phyloP scores from a whole-genome alignment of 2,797 vertebrate genomes.

The Limosa lapponica region DNA sequence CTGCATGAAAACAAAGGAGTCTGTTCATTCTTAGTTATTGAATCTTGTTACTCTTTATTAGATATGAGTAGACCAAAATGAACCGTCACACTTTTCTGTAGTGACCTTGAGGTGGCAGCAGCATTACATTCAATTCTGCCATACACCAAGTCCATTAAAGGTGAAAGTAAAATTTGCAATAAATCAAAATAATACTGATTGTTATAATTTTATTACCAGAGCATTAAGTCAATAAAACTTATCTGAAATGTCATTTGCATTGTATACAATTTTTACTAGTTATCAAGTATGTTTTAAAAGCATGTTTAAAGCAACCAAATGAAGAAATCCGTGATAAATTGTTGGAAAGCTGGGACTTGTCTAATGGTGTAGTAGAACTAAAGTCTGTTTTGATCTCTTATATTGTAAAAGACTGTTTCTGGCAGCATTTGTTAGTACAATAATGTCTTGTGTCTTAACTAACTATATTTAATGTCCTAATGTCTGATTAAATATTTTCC shows the following conservation, averaged over 20 bases:
- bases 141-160: slow-evolving; percentile 60
- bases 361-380: slow-evolving; percentile 60
- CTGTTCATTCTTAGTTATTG: neutral
- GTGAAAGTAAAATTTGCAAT: slow-evolving; percentile 71
- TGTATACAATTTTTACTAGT: slow-evolving; percentile 79
- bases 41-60: neutral
- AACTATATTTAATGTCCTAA: slow-evolving; percentile 56
- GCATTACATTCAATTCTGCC: slow-evolving; percentile 70
- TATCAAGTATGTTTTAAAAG: slow-evolving; percentile 76
- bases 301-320: slow-evolving; percentile 69
- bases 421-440: slow-evolving; percentile 44
- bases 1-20: neutral
- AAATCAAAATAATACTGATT: slow-evolving; percentile 82
- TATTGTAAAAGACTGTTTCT: slow-evolving; percentile 51
- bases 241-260: slow-evolving; percentile 78
- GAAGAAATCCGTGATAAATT: slow-evolving; percentile 71
- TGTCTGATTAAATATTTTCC: slow-evolving; percentile 68
- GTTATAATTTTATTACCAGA: slow-evolving; percentile 83
- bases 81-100: slow-evolving; percentile 63
- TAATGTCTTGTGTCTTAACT: slow-evolving; percentile 45
- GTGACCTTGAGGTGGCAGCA: slow-evolving; percentile 85
- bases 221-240: slow-evolving; percentile 84
- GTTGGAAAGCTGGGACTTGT: slow-evolving; percentile 57
- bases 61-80: neutral
- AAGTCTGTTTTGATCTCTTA: slow-evolving; percentile 54